Conservation (phyloP, 2,888 invertebrate species). For the Aporophyla lueneburgensis region DNA sequence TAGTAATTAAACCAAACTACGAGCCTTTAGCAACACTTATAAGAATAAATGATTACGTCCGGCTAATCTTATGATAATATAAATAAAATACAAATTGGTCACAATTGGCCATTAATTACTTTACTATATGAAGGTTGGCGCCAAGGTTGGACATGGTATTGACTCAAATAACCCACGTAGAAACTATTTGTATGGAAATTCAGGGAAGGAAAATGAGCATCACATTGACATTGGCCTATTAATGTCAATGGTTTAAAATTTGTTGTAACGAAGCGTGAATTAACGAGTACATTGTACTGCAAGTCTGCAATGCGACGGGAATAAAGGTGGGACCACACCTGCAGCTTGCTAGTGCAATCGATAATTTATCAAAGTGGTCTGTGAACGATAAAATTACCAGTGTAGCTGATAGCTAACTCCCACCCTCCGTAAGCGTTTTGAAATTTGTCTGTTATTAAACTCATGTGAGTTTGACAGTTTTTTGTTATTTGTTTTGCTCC, state of each 20-base stretch:
- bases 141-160: conserved; percentile 57
- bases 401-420: not conserved
- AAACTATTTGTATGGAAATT: conserved; percentile 23
- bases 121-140: conserved; percentile 38
- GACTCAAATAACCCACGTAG: conserved; percentile 34
- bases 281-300: conserved; percentile 41
- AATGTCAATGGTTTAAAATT: conserved; percentile 43
- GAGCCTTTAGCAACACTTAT: conserved; percentile 29
- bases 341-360: not conserved
- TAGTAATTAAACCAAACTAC: conserved; percentile 21
- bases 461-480: not conserved
- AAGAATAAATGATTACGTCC: conserved; percentile 43
- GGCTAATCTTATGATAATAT: conserved; percentile 43
- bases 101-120: conserved; percentile 50
- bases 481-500: not conserved
- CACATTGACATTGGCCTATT: conserved; percentile 60
- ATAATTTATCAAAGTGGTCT: not conserved
- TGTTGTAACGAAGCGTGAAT: conserved; percentile 41
- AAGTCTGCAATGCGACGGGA: conserved; percentile 39
- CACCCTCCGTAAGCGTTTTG: not conserved
- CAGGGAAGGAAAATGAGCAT: conserved; percentile 62
- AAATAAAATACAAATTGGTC: conserved; percentile 53
- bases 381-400: not conserved
- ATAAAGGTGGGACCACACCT: conserved; percentile 27
- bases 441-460: not conserved